Conservation (phyloP, 1,140 invertebrate species). For the Drosophila lacertosa region DNA sequence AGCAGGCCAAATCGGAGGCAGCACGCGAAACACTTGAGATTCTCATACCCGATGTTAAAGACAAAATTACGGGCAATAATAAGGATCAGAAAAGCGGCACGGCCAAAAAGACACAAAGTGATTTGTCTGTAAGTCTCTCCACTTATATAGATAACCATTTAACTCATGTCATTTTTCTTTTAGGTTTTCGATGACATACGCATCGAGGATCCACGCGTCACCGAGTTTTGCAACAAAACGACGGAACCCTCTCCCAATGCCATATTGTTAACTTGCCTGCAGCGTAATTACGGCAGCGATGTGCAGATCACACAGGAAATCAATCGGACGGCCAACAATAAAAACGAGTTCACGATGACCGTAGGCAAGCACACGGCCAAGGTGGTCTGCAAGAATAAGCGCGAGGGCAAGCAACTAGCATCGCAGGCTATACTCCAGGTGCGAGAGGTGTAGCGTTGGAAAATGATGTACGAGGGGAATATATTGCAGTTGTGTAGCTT, state of each 20-base stretch:
- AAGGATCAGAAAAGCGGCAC: conserved; percentile 84
- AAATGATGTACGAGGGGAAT: too few species aligned
- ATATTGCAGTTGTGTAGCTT: too few species aligned
- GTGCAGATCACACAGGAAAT: conserved; percentile 95
- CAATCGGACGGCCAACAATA: conserved; percentile 95
- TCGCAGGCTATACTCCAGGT: conserved; percentile 97
- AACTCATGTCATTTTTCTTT: neutral
- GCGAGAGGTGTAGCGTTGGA: too few species aligned
- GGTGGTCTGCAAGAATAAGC: conserved; percentile 97
- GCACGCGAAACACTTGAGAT: conserved; percentile 95
- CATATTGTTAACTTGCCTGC: conserved; percentile 95
- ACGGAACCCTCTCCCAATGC: conserved; percentile 97
- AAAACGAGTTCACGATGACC: conserved; percentile 97
- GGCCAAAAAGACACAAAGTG: conserved; percentile 85
- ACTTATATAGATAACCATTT: neutral
- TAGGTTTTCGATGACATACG: conserved; percentile 97
- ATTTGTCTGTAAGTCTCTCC: conserved; percentile 86
- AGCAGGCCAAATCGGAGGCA: conserved; percentile 96
- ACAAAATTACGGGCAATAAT: conserved; percentile 88
- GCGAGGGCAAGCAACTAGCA: conserved; percentile 98
- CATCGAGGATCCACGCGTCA: conserved; percentile 96
- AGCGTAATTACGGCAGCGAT: conserved; percentile 96
- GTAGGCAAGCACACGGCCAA: conserved; percentile 96
- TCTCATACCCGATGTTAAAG: conserved; percentile 96
- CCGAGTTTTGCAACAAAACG: conserved; percentile 96